Conservation (phyloP, 2,888 invertebrate genomes). For the Stramonita haemastoma region DNA sequence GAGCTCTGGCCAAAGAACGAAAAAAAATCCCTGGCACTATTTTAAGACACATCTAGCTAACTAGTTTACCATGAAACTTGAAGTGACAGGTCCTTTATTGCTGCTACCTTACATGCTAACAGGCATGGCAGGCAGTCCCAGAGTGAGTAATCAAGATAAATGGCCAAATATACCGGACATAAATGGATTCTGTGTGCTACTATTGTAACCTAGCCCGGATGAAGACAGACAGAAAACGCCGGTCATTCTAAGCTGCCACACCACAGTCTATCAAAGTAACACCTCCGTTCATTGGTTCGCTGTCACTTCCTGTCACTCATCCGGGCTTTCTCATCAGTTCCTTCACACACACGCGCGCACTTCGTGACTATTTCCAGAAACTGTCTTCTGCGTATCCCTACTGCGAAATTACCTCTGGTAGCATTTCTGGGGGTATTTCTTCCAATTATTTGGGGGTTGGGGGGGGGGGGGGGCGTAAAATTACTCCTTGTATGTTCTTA, state of each 20-base stretch:
- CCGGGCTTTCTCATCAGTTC: constrained; percentile 9
- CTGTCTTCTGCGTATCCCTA: not conserved
- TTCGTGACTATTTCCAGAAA: not conserved
- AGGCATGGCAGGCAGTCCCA: too few relatives aligned
- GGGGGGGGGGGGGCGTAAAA: too few relatives aligned
- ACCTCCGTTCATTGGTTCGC: constrained; percentile 10
- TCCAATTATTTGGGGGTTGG: not conserved
- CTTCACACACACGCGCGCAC: not conserved
- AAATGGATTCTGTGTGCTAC: not conserved
- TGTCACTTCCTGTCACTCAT: constrained; percentile 8
- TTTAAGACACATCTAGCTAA: too few relatives aligned
- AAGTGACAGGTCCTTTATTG: too few relatives aligned
- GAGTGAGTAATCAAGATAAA: too few relatives aligned
- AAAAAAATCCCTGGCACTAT: too few relatives aligned
- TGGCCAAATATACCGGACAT: not conserved
- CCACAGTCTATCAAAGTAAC: not conserved
- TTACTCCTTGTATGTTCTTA: too few relatives aligned
- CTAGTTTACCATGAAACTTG: too few relatives aligned
- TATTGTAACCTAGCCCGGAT: not conserved
- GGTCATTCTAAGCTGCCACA: not conserved
- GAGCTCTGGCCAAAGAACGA: too few relatives aligned
- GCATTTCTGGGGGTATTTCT: not conserved
- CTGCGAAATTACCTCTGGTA: not conserved
- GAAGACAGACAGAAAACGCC: not conserved
- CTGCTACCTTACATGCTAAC: too few relatives aligned